These are phyloP conservation scores for Zophobas morio DNA, from an alignment of 1,140 invertebrate species.

Conservation along the genomic window DNA sequence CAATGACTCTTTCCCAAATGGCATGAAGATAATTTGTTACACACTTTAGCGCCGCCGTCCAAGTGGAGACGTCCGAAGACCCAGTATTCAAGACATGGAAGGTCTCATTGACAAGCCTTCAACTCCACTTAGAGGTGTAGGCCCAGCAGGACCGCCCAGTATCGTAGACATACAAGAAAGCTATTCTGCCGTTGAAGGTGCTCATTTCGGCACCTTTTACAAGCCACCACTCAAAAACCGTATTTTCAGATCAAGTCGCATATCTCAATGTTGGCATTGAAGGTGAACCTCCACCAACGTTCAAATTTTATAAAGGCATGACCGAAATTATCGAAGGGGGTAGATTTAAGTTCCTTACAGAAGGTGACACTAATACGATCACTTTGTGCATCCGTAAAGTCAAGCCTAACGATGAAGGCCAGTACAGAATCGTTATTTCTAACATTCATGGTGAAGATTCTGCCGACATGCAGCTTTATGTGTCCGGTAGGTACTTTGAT, in stretches of 20 bases:
- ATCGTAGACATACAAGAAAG: conserved; percentile 93
- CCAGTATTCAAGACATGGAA: conserved; percentile 90
- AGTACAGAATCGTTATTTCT: conserved; percentile 93
- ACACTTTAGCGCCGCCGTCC: conserved; percentile 83
- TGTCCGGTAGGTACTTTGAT: conserved; percentile 82
- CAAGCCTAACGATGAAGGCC: conserved; percentile 97
- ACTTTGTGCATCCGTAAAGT: conserved; percentile 96
- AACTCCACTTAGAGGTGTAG: conserved; percentile 85
- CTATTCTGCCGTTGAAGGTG: conserved; percentile 93
- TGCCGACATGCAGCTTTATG: conserved; percentile 95
- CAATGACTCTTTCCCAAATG: background rate
- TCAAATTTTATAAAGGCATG: conserved; percentile 95
- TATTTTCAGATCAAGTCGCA: conserved; percentile 83
- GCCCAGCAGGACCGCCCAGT: conserved; percentile 83
- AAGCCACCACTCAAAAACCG: conserved; percentile 17
- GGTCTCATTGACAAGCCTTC: conserved; percentile 92
- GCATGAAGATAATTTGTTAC: conserved; percentile 27
- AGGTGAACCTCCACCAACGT: conserved; percentile 93
- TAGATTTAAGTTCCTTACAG: conserved; percentile 92
- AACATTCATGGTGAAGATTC: conserved; percentile 96
- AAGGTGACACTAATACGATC: conserved; percentile 90
- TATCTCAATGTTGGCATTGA: conserved; percentile 91
- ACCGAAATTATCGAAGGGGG: conserved; percentile 94
- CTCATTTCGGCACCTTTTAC: conserved; percentile 9
- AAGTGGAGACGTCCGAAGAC: conserved; percentile 87